These are phyloP conservation scores for Troides aeacus DNA, from an alignment of 2,888 invertebrate genomes.

Conservation along the genomic window DNA sequence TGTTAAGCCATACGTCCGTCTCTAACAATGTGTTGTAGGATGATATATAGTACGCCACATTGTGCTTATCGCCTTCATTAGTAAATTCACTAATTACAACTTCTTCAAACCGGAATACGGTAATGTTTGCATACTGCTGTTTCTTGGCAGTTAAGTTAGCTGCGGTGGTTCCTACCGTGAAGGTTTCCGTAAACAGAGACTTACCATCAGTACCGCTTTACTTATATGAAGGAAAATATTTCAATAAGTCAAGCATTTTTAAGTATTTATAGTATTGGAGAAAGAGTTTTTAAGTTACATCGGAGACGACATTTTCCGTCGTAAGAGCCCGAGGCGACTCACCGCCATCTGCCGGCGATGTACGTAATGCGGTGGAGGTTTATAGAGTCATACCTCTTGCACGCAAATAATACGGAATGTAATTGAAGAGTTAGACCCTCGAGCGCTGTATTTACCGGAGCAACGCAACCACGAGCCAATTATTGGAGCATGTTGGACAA, in stretches of 20 bases:
- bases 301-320: conserved; percentile 18
- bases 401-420: conserved; percentile 26
- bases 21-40: no score
- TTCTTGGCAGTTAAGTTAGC: no score
- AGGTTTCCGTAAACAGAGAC: no score
- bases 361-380: conserved; percentile 34
- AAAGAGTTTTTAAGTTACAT: neutral
- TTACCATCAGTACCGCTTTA: no score
- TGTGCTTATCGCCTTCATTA: no score
- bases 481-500: conserved; percentile 24
- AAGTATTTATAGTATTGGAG: neutral
- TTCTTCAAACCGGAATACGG: no score
- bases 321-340: conserved; percentile 35
- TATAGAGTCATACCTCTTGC: conserved; percentile 18
- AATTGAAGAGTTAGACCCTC: conserved; percentile 24
- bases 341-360: conserved; percentile 39
- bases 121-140: no score
- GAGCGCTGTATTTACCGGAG: conserved; percentile 15
- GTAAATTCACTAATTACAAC: no score
- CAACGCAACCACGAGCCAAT: conserved; percentile 16
- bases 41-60: no score
- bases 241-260: neutral
- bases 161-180: no score
- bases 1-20: no score
- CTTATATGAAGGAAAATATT: neutral